Evolutionary conservation across 2,888 invertebrate species (phyloP), one percentile per base, ranked within the genome.

Genomic region (Eristalis pertinax): DNA sequence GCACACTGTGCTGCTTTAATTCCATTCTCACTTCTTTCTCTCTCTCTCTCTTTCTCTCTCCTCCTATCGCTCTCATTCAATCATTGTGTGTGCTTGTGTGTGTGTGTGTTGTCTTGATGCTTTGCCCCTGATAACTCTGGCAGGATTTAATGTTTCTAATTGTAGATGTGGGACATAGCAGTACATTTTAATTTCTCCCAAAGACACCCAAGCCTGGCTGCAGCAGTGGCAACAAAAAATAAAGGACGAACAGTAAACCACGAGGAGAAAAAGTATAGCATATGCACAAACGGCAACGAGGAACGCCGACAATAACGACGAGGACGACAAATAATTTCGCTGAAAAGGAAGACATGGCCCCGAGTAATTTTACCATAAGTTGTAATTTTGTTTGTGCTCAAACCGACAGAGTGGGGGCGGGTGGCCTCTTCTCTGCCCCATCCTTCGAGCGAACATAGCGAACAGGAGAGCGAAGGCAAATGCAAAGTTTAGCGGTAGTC

Each of bases 341-440:
- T 77, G 76, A 73, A 84, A 73, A 84, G 76, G 73, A 80, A 80
- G 76, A 80, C 87, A 87, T 76, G 67, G 79, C 87, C 76, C 64
- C 62, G 38, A 87, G 87, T 80, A 84, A 76, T 87, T 83, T 84
- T 65, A 73, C 86, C 83, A 87, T 83, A 75, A 84, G 87, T 87
- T 87, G 79, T 87, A 87, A 87, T 84, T 87, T 80, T 80, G 69
- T 87, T 79, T 79, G 79, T 76, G 26, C 56, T 58, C n/a, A n/a
- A n/a, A 56, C 68, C 63, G 5, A 35, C 50, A 11, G 19, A 32
- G 26, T 41, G 50, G 60, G 26, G 26, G 43, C 43, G 43, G 60
- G 4, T 43, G 72, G 41, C 22, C 63, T 24, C 15, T 32, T 64
- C 32, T 15, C 7, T 24, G n/a, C 4, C 10, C 4, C 58, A 56